Percentiles rank a stretch among this genome's conserved stretches.
phyloP scores from a whole-genome alignment of 2,888 invertebrate genomes.

The Phyllotreta striolata region DNA sequence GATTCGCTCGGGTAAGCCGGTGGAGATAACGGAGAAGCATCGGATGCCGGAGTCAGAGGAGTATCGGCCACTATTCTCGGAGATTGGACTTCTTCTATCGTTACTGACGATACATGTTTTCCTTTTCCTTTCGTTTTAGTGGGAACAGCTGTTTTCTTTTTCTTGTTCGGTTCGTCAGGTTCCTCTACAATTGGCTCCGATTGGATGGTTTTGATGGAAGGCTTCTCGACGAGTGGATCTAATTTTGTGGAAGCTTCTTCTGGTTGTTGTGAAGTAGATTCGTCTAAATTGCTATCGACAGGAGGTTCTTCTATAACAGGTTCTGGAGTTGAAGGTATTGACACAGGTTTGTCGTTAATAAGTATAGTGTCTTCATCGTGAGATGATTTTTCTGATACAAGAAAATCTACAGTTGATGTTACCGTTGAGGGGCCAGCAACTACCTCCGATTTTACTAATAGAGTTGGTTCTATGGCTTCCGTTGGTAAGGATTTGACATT shows the following conservation, averaged over 20 bases:
- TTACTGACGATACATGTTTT: constrained; percentile 62
- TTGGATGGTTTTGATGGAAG: neutral
- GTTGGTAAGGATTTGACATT: constrained; percentile 41
- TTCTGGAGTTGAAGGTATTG: constrained; percentile 14
- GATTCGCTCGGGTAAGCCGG: constrained; percentile 51
- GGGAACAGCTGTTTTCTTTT: constrained; percentile 40
- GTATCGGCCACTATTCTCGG: constrained; percentile 61
- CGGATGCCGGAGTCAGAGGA: constrained; percentile 63
- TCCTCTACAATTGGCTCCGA: neutral
- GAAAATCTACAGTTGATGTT: constrained; percentile 42
- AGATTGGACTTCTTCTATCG: constrained; percentile 65
- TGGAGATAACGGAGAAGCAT: constrained; percentile 55
- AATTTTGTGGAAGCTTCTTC: neutral
- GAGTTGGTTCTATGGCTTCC: constrained; percentile 20
- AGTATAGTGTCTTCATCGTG: constrained; percentile 36
- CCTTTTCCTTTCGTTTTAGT: constrained; percentile 53
- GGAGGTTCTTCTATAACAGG: constrained; percentile 26
- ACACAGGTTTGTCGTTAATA: constrained; percentile 46
- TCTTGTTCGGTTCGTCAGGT: constrained; percentile 20
- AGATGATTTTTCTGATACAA: constrained; percentile 40
- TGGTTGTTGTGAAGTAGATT: neutral
- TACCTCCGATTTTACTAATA: constrained; percentile 19
- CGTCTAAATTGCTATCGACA: neutral
- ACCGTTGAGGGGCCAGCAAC: constrained; percentile 1
- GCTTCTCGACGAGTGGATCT: constrained; percentile 18